phyloP scores from a whole-genome alignment of 2,888 invertebrate genomes.

The Osedax fenrisi region DNA sequence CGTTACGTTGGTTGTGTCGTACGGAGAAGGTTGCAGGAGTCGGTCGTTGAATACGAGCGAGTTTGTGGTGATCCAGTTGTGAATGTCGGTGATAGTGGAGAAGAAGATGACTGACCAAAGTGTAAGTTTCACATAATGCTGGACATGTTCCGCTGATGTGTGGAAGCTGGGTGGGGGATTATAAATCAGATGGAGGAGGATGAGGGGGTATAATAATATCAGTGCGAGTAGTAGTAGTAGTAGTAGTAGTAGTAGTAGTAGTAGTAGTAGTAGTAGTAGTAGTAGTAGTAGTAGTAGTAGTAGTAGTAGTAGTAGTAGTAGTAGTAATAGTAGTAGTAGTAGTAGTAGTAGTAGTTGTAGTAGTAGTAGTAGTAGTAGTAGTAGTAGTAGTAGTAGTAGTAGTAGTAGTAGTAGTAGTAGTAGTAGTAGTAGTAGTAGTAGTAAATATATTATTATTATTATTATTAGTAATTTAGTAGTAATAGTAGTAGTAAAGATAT shows the following conservation, averaged over 20 bases:
- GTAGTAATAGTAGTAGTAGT: not conserved
- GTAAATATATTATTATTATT: not conserved
- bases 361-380: not conserved
- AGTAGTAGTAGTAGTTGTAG: not conserved
- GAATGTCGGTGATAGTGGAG: too few relatives aligned
- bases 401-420: not conserved
- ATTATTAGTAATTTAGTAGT: not conserved
- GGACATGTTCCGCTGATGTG: too few relatives aligned
- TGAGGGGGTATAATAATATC: not conserved
- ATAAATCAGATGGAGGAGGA: not conserved
- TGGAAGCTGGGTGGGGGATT: too few relatives aligned
- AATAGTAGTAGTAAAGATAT: too few relatives aligned
- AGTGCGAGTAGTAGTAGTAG: slow-evolving; percentile 3
- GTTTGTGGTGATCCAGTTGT: too few relatives aligned
- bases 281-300: not conserved
- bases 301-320: not conserved
- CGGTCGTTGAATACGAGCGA: too few relatives aligned
- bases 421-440: not conserved
- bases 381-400: slow-evolving; percentile 1
- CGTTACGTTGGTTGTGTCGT: too few relatives aligned
- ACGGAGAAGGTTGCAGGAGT: too few relatives aligned
- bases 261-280: slow-evolving; percentile 12
- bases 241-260: not conserved
- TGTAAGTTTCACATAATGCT: too few relatives aligned
- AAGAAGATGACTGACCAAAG: too few relatives aligned